These are phyloP conservation scores for Tragelaphus imberbis DNA, from an alignment of 2,113 vertebrate genomes.

Conservation along the genomic window DNA sequence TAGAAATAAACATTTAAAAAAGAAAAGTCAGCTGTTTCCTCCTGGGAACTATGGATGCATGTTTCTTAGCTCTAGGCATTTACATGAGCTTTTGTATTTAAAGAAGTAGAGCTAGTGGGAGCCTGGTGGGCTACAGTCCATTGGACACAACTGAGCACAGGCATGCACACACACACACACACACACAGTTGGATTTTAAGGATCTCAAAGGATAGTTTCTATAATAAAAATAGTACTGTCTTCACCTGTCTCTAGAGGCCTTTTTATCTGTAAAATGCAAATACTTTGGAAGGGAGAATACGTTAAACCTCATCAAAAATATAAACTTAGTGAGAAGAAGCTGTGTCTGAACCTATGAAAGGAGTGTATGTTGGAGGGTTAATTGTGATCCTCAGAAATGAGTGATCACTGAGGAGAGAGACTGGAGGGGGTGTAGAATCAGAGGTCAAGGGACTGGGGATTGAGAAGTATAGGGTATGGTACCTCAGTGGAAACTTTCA, in stretches of 20 bases:
- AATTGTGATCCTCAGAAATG: neutral
- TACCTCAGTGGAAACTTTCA: neutral
- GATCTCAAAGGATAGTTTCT: neutral
- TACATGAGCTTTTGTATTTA: neutral
- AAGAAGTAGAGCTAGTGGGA: neutral
- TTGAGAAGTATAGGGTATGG: neutral
- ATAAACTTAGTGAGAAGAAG: neutral
- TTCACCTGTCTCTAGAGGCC: neutral
- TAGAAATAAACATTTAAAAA: neutral
- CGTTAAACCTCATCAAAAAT: neutral
- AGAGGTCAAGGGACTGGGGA: neutral
- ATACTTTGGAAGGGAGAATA: neutral
- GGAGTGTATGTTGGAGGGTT: neutral
- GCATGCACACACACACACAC: neutral
- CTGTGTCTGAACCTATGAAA: neutral
- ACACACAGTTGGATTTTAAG: neutral
- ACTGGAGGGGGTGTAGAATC: accelerated
- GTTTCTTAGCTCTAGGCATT: neutral
- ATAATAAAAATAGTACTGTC: neutral
- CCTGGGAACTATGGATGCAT: neutral
- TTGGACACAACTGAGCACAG: neutral
- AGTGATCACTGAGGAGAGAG: neutral
- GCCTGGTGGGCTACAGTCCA: neutral
- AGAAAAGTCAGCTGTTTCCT: neutral
- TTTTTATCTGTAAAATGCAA: neutral